Evolutionary conservation across 23 tunicate genomes (phyloP).

Genomic region (Trididemnum clinides): DNA sequence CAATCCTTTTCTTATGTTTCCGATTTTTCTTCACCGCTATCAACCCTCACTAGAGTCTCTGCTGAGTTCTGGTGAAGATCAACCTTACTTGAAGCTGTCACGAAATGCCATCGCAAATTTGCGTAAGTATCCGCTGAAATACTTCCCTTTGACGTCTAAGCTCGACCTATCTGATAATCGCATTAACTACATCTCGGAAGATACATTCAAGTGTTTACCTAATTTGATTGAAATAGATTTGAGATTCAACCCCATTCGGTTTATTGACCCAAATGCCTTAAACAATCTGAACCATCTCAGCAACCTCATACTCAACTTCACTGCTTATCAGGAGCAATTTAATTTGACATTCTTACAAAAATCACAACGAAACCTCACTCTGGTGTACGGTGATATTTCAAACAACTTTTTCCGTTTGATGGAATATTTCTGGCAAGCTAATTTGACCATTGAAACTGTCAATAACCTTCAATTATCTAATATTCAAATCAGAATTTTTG

Average conservation of each 20-base stretch:
- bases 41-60: no score
- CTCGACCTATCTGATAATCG: slow-evolving; percentile 15
- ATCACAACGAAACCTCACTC: not conserved
- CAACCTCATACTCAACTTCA: not conserved
- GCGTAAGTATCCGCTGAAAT: not conserved
- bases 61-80: no score
- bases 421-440: not conserved
- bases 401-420: not conserved
- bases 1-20: no score
- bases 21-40: no score
- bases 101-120: not conserved
- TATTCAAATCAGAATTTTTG: not conserved
- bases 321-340: not conserved
- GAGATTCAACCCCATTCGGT: slow-evolving; percentile 7
- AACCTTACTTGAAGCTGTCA: not conserved
- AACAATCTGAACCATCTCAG: not conserved
- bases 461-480: not conserved
- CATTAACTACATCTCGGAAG: not conserved
- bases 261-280: not conserved
- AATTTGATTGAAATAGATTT: not conserved
- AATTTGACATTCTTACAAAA: not conserved
- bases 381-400: not conserved
- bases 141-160: not conserved
- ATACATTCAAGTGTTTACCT: not conserved
- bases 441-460: not conserved